Conservation (phyloP, 1,140 invertebrate genomes). For the honey bee (Apis mellifera) region DNA sequence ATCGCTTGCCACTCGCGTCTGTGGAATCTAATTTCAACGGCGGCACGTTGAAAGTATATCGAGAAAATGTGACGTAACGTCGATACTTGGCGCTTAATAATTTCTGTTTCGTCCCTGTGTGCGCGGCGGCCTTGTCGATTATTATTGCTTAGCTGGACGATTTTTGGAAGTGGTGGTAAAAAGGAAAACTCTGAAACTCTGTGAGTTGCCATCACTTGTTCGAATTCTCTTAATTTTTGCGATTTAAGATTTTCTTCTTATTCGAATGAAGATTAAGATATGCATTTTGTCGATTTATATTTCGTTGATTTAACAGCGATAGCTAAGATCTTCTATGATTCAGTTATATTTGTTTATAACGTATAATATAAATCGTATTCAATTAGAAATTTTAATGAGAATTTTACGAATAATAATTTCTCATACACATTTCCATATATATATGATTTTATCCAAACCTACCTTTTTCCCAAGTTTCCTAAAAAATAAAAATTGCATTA, state of each 20-base stretch:
- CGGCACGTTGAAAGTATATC: constrained; percentile 67
- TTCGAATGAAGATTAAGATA: no score
- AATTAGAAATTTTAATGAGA: not conserved
- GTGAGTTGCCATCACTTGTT: no score
- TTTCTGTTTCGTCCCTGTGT: constrained; percentile 38
- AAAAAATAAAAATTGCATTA: no score
- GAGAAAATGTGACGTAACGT: constrained; percentile 66
- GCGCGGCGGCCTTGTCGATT: not conserved
- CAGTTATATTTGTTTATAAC: no score
- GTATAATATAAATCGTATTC: not conserved
- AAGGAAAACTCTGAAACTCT: no score
- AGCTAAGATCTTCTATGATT: no score
- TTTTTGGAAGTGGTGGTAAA: not conserved
- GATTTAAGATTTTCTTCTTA: no score
- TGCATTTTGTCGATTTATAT: no score
- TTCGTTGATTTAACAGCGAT: no score
- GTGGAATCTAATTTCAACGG: constrained; percentile 66
- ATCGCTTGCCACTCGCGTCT: constrained; percentile 67
- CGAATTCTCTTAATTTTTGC: not conserved
- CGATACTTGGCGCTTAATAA: constrained; percentile 60
- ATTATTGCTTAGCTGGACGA: not conserved
- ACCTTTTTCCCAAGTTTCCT: no score
- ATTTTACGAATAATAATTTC: not conserved
- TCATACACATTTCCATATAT: no score
- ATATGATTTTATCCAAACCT: no score